A percentile compares a stretch with the other conserved stretches of the same genome.
These are phyloP conservation scores for Periparus ater DNA, from an alignment of 2,797 vertebrate genomes.

Conservation along the genomic window DNA sequence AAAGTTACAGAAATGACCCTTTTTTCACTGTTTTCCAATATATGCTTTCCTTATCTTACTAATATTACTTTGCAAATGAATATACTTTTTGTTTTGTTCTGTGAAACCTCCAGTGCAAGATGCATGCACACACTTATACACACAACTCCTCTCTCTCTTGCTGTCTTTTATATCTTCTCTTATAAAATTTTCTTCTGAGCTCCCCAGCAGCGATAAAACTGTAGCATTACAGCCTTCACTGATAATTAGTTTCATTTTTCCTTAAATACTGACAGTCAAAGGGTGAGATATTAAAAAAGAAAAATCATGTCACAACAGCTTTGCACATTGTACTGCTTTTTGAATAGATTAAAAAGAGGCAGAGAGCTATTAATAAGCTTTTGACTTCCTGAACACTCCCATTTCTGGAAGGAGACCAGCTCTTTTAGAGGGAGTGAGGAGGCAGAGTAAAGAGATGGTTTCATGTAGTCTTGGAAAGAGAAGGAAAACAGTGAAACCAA, in stretches of 20 bases:
- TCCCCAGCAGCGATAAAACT: neutral
- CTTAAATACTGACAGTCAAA: neutral
- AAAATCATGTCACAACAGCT: slow-evolving; percentile 38
- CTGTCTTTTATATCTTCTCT: neutral
- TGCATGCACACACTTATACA: neutral
- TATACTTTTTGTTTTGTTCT: neutral
- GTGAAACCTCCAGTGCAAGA: neutral
- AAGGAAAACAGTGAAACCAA: neutral
- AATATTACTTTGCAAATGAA: neutral
- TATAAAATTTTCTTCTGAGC: neutral
- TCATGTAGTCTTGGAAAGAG: neutral
- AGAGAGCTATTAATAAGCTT: slow-evolving; percentile 38
- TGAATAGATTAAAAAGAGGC: slow-evolving; percentile 12
- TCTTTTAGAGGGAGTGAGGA: neutral
- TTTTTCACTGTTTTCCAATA: rapidly evolving
- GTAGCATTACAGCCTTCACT: neutral
- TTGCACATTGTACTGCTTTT: neutral
- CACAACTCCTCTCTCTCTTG: too few species aligned
- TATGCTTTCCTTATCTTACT: neutral
- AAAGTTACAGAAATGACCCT: neutral
- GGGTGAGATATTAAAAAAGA: slow-evolving; percentile 16
- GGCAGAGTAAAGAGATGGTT: neutral
- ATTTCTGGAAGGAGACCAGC: neutral
- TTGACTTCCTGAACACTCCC: neutral
- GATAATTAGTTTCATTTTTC: slow-evolving; percentile 24